Base-by-base conservation (phyloP, 2,113 vertebrate genomes). In the Microcebus murinus region DNA sequence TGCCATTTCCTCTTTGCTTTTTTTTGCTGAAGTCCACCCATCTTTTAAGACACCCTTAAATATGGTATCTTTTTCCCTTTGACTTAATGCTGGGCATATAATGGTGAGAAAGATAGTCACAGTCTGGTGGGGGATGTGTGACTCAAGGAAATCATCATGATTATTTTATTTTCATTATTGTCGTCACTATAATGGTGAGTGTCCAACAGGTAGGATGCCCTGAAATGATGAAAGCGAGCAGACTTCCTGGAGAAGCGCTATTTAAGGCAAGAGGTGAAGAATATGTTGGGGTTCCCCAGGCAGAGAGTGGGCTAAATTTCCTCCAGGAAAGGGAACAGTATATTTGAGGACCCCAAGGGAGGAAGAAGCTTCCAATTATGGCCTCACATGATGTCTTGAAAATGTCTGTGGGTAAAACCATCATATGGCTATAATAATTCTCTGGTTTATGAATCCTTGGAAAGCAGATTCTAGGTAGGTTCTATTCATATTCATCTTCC, bases 91-190 rank as follows among this genome's bases (percentile, higher is more conserved):
- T 27, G 14, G 17, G 27, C 45, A 45, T 57, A 1, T 63, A 85
- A 18, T 17, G 68, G 36, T 79, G 12, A 87, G 67, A 31, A 48
- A 97, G 71, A 70, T 4, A 50, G 59, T 90, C 23, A 29, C 29
- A 36, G 42, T 85, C 36, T 29, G 21, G 27, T 34, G 50, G 34
- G 12, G 12, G 29, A 52, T 50, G 68, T 15, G 55, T 2, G 0
- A 8, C 21, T 76, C 14, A 79, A 80, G 59, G 25, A 8, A 67
- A 25, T n/a, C 73, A 86, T 71, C 36, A 27, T 34, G 25, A 57
- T 93, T 71, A 27, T 65, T 90, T 96, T 91, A 42, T 70, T 94
- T 70, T 70, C 39, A 27, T 52, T 84, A 65, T 88, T 92, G 27
- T 67, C 14, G 15, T 11, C 29, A 17, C n/a, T 68, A 20, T 65